Base-by-base conservation (phyloP, 1,140 invertebrate species). In the Gonioctena quinquepunctata region DNA sequence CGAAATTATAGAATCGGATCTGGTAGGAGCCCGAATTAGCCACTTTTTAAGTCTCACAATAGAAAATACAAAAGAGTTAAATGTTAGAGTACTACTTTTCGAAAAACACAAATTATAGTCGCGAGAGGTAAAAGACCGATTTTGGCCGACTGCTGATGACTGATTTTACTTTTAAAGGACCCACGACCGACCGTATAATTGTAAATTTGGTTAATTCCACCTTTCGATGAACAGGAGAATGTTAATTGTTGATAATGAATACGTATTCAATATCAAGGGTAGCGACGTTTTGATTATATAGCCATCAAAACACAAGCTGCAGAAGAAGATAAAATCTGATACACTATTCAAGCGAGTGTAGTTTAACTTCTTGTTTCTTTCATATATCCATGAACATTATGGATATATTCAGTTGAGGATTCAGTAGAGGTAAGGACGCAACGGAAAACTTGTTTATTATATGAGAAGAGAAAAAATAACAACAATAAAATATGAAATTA, bases 1-100 rank as follows among this genome's bases (percentile, higher is more conserved):
- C 54, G 23, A 66, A 69, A 64, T 69, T 61, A 27, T 64, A 63
- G 26, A 28, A 42, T 28, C 23, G 59, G 54, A 63, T 57, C 68
- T 60, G 59, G 66, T 19, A 57, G 66, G 27, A 23, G 56, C 52
- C 66, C n/a, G 26, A 33, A 67, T 33, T 33, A 28, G n/a, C 21
- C 66, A 49, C 23, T 60, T 19, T 49, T 48, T 42, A 3, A 2
- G 7, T 6, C 28, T 6, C 22, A 22, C 18, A 26, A 59, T 67
- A 67, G 66, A 67, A 67, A 67, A 67, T 27, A 23, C 21, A 18
- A 49, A 56, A 33, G 21, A 11, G 26, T 21, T 49, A 67, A 59
- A 67, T 67, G 18, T 57, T 67, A 67, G 26, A 66, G 48, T 52
- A 33, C 33, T 27, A 52, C 16, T 48, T 64, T 48, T 22, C 42